These are phyloP conservation scores for Pseudorhombus dupliciocellatus DNA, from an alignment of 2,113 vertebrate genomes.

Conservation along the genomic window DNA sequence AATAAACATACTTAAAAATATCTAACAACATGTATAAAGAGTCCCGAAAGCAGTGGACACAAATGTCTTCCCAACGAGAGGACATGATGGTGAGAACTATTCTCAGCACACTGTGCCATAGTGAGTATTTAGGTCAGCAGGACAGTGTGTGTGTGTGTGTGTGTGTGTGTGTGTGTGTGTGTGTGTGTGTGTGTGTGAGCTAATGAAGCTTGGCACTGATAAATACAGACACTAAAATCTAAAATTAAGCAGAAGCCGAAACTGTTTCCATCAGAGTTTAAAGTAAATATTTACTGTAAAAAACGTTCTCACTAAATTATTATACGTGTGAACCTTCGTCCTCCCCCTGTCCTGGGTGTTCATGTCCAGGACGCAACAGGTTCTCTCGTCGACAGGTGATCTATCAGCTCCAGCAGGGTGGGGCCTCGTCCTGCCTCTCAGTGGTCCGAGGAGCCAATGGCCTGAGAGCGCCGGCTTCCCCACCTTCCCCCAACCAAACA, in stretches of 20 bases:
- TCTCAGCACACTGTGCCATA: not conserved
- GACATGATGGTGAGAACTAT: not conserved
- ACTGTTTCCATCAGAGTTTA: too few species aligned
- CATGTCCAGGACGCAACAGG: constrained; percentile 19
- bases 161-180: constrained; percentile 1
- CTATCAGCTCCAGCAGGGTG: constrained; percentile 41
- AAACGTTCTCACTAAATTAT: not conserved
- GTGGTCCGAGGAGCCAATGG: constrained; percentile 36
- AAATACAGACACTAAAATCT: not conserved
- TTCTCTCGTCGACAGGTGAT: constrained; percentile 52
- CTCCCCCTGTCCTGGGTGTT: not conserved
- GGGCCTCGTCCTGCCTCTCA: constrained; percentile 3
- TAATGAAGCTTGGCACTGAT: too few species aligned
- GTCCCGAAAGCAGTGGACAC: too few species aligned
- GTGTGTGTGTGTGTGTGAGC: not conserved
- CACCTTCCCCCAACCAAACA: constrained; percentile 11
- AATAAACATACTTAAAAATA: too few species aligned
- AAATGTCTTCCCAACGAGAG: not conserved
- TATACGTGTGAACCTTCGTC: constrained; percentile 6
- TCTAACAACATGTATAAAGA: too few species aligned
- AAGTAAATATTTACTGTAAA: not conserved
- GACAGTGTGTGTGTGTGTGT: constrained; percentile 1
- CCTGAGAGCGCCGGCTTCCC: constrained; percentile 1
- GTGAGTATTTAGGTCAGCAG: not conserved
- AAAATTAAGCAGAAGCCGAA: not conserved